Percentiles rank a stretch among this genome's conserved stretches.
Conservation (phyloP, 1,140 invertebrate genomes). For the Cotesia typhae region DNA sequence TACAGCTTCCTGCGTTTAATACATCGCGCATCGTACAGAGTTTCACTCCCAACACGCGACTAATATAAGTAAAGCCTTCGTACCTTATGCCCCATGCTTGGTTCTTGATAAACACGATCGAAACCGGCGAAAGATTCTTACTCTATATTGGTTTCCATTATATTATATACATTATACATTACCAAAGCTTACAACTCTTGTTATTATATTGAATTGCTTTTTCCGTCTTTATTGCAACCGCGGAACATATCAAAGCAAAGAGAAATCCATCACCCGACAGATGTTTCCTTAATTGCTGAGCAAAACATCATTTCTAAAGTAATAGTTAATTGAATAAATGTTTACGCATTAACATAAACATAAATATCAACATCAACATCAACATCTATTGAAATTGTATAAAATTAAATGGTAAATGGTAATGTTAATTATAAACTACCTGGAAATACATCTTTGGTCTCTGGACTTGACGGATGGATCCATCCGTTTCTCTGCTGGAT, state of each 20-base stretch:
- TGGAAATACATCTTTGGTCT: slow-evolving; percentile 81
- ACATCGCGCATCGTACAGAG: slow-evolving; percentile 37
- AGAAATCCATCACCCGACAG: too few species aligned
- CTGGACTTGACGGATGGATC: slow-evolving; percentile 75
- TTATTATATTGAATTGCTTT: too few species aligned
- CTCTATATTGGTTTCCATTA: too few species aligned
- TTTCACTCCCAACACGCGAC: slow-evolving; percentile 29
- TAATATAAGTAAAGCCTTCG: neutral
- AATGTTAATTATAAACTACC: slow-evolving; percentile 64
- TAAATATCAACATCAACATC: neutral
- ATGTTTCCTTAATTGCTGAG: too few species aligned
- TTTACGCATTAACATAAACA: neutral
- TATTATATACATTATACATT: neutral
- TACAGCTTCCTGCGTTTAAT: slow-evolving; percentile 51
- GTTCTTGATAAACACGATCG: neutral
- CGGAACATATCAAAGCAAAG: too few species aligned
- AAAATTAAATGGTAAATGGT: neutral
- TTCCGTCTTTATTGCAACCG: too few species aligned
- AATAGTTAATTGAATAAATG: too few species aligned
- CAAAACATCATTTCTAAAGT: too few species aligned
- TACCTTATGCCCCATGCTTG: too few species aligned
- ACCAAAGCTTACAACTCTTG: neutral
- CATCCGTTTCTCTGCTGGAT: slow-evolving; percentile 82
- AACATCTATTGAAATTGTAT: too few species aligned
- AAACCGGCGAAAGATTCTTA: slow-evolving; percentile 7